Evolutionary conservation across 2,888 invertebrate genomes (phyloP), one percentile per base, ranked within the genome.

Genomic region (Coleophora flavipennella): DNA sequence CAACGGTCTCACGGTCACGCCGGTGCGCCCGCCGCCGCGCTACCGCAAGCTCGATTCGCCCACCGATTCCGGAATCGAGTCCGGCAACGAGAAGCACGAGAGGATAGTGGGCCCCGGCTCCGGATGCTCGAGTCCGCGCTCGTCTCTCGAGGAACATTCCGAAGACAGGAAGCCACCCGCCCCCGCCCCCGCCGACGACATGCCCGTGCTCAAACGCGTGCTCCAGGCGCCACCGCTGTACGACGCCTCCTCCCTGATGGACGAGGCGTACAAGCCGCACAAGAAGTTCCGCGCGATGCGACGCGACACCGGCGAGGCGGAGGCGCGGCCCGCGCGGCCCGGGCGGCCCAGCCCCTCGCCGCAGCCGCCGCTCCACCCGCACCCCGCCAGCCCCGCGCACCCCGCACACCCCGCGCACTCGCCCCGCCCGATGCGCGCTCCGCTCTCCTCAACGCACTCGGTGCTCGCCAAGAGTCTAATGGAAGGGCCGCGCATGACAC

Each of bases 221-320:
- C 87, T 97, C 13, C 95, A 96, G 68, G 96, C 96, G 1, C 96
- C 96, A 1, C 96, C 96, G 0, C 81, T 96, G 7, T 94, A 95
- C 74, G 95, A 95, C 66, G 94, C 95, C 40, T 93, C 93, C 65
- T 92, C 93, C 1, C 78, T 96, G 41, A 96, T 96, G 95, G 95
- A 96, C 70, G 96, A 95, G 77, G 95, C 95, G 11, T 96, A 96
- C 85, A 95, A 96, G 70, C 96, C 96, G 45, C 96, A 96, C 86
- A 96, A 96, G 79, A 96, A 96, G 75, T 96, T 96, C 88, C 90
- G 96, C 33, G 94, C 94, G 2, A 84, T 94, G 66, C 86, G 94
- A 20, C 92, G 93, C 55, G 94, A 94, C 64, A 90, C 90, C 1
- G 92, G 92, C 33, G 94, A 94, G 61, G 92, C 93, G 2, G 92